These are phyloP conservation scores for Altica lythri DNA, from an alignment of 2,888 invertebrate genomes.

Conservation along the genomic window DNA sequence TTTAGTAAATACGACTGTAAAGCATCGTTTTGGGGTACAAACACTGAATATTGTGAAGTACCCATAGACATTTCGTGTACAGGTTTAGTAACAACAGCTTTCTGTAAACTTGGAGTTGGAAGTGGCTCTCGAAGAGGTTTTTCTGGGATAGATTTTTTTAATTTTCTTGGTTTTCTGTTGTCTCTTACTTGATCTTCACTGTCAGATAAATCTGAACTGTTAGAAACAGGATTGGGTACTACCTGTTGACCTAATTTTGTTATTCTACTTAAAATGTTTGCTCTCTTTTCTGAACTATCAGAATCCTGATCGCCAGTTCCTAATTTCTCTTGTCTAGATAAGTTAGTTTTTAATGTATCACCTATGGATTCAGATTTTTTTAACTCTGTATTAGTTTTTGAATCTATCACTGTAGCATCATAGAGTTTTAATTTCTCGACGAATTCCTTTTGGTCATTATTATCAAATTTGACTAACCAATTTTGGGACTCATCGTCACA, in stretches of 20 bases:
- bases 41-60: background rate
- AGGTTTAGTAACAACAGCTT: background rate
- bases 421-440: slow-evolving; percentile 35
- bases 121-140: too few species aligned
- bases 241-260: slow-evolving; percentile 64
- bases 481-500: slow-evolving; percentile 47
- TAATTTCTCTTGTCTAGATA: slow-evolving; percentile 24
- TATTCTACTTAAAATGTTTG: slow-evolving; percentile 61
- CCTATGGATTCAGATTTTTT: background rate
- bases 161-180: slow-evolving; percentile 14
- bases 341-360: slow-evolving; percentile 22
- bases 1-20: slow-evolving; percentile 61
- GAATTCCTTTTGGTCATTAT: slow-evolving; percentile 44
- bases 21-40: slow-evolving; percentile 38
- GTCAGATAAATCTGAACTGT: slow-evolving; percentile 41
- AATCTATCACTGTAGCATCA: slow-evolving; percentile 35
- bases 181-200: slow-evolving; percentile 34
- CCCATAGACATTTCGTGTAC: slow-evolving; percentile 1
- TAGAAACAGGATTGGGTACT: slow-evolving; percentile 45
- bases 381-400: too few species aligned
- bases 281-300: slow-evolving; percentile 50
- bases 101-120: too few species aligned
- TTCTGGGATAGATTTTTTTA: background rate
- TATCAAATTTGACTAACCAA: slow-evolving; percentile 51
- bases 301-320: slow-evolving; percentile 29